phyloP scores from a whole-genome alignment of 2,888 invertebrate species.

The Torymus auratus region DNA sequence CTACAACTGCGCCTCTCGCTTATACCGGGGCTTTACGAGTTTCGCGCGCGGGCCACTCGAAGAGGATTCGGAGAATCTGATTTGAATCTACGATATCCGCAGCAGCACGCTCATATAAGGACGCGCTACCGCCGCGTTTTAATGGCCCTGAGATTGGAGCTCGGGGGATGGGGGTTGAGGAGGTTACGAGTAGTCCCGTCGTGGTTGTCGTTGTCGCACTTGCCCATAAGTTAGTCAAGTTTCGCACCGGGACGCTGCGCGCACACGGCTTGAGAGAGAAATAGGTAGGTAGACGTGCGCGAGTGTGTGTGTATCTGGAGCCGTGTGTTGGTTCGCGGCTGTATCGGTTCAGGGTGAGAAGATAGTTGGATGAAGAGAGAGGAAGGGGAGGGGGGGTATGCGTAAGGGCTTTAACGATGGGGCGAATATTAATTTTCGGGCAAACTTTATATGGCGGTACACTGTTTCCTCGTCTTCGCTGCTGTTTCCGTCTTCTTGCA shows the following conservation, averaged over 20 bases:
- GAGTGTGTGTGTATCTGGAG: not conserved
- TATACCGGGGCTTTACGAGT: no score
- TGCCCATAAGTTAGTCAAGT: conserved; percentile 34
- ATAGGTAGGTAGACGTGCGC: not conserved
- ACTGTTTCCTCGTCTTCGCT: not conserved
- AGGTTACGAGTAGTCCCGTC: not conserved
- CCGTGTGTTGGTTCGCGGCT: no score
- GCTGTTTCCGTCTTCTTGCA: no score
- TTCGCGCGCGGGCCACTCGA: conserved; percentile 20
- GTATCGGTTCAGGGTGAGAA: no score
- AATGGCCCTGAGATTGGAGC: conserved; percentile 32
- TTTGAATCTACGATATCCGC: conserved; percentile 38
- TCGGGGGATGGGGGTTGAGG: no score
- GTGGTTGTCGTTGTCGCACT: conserved; percentile 2
- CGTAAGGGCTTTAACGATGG: conserved; percentile 19
- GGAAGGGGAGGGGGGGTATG: not conserved
- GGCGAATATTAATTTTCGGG: conserved; percentile 36
- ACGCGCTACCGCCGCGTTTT: conserved; percentile 13
- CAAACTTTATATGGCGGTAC: not conserved
- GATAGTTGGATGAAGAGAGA: no score
- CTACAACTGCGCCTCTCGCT: no score
- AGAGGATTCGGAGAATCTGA: conserved; percentile 24
- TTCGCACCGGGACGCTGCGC: not conserved
- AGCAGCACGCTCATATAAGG: conserved; percentile 6
- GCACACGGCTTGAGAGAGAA: not conserved